phyloP scores from a whole-genome alignment of 2,113 vertebrate genomes.

The Anarrhichthys ocellatus region DNA sequence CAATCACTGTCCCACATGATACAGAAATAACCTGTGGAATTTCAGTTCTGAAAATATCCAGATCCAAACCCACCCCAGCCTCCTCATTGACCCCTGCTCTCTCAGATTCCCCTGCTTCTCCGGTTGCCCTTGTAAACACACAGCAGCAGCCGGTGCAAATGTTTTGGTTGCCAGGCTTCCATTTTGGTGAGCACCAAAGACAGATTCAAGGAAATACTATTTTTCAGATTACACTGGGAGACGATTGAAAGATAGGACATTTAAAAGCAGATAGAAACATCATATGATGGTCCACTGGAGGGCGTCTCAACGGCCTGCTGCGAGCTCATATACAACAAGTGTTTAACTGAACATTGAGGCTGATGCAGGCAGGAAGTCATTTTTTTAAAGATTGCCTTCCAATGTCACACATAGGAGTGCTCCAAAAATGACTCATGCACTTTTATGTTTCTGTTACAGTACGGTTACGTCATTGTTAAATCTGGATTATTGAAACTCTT shows the following conservation, averaged over 20 bases:
- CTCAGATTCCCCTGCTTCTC: constrained; percentile 66
- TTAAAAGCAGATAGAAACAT: neutral
- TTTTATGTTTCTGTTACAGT: neutral
- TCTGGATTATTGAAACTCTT: neutral
- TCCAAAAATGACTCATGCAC: neutral
- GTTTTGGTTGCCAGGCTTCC: constrained; percentile 46
- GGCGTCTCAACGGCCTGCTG: neutral
- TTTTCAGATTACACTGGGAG: neutral
- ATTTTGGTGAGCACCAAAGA: constrained; percentile 47
- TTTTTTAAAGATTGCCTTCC: too few species aligned
- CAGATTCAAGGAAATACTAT: constrained; percentile 20
- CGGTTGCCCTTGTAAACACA: constrained; percentile 68
- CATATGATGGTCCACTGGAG: neutral
- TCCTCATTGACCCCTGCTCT: constrained; percentile 42
- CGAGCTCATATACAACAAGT: neutral
- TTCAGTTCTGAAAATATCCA: constrained; percentile 72
- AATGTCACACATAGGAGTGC: neutral
- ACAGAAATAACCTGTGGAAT: constrained; percentile 76
- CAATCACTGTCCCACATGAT: constrained; percentile 36
- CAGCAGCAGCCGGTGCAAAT: constrained; percentile 43
- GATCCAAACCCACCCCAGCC: constrained; percentile 33
- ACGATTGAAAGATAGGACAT: constrained; percentile 2
- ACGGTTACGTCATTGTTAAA: neutral
- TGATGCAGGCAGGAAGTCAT: neutral
- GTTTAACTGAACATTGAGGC: neutral